A percentile compares a stretch with the other conserved stretches of the same genome.
These are phyloP conservation scores for Astropecten irregularis DNA, from an alignment of 53 echinoderm and acorn worm genomes.

Conservation along the genomic window DNA sequence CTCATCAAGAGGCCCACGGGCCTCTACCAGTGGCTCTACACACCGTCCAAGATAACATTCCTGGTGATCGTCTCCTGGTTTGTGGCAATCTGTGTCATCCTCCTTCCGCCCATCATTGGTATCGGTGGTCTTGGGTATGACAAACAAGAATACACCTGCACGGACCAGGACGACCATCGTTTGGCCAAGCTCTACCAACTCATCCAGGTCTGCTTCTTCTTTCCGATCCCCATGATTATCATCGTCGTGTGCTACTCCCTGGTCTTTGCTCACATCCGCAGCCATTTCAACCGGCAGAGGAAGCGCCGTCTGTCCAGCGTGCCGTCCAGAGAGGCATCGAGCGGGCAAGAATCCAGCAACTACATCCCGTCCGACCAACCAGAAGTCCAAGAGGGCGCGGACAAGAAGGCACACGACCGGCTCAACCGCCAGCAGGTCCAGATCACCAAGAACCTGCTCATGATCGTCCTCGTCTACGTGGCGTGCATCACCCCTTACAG, in stretches of 20 bases:
- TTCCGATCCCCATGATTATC: background rate
- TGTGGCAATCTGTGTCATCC: conserved; percentile 16
- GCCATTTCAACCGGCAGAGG: conserved; percentile 32
- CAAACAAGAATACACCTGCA: conserved; percentile 3
- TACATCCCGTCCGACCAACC: conserved; percentile 19
- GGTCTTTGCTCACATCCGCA: conserved; percentile 30
- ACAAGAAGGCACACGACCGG: background rate
- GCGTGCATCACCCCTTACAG: conserved; percentile 39
- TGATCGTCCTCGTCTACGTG: conserved; percentile 43
- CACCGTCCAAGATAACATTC: conserved; percentile 5
- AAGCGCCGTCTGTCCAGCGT: conserved; percentile 29
- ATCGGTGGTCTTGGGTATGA: conserved; percentile 41
- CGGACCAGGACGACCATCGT: conserved; percentile 29
- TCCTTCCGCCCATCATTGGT: background rate
- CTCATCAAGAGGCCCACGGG: conserved; percentile 32
- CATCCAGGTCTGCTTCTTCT: conserved; percentile 6
- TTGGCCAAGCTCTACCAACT: conserved; percentile 22
- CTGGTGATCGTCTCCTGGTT: conserved; percentile 12
- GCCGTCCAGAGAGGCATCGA: conserved; percentile 6
- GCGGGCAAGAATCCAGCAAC: background rate
- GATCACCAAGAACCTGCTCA: conserved; percentile 25
- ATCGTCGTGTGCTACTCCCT: conserved; percentile 33
- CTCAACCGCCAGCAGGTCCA: conserved; percentile 38
- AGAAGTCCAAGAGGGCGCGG: background rate
- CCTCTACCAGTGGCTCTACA: conserved; percentile 22